Conservation (phyloP, 64 coral and sea anemone genomes). For the Trachythela sp. region DNA sequence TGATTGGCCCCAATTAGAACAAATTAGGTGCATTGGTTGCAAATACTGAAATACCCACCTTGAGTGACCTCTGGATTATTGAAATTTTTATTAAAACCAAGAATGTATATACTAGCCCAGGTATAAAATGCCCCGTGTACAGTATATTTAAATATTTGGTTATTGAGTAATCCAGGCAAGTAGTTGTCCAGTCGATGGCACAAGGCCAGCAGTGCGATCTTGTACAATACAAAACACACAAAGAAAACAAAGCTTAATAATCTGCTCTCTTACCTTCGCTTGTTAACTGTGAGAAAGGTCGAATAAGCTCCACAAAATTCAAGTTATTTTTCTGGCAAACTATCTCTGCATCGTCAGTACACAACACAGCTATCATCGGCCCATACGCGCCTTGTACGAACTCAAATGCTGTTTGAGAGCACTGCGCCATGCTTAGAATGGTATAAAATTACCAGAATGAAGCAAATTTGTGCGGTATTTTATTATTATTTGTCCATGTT, state of each 20-base stretch:
- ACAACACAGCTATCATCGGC: slow-evolving; percentile 91
- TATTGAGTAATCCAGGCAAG: background rate
- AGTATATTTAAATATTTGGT: background rate
- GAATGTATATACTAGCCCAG: too few relatives aligned
- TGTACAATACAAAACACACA: too few relatives aligned
- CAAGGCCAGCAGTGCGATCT: too few relatives aligned
- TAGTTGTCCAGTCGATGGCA: background rate
- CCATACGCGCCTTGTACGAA: slow-evolving; percentile 91
- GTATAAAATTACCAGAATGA: background rate
- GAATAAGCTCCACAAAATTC: slow-evolving; percentile 89
- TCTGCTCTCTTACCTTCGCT: slow-evolving; percentile 72
- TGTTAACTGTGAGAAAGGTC: slow-evolving; percentile 96
- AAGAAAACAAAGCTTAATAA: background rate
- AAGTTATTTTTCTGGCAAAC: slow-evolving; percentile 89
- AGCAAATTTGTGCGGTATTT: background rate
- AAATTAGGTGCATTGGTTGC: too few relatives aligned
- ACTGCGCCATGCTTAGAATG: slow-evolving; percentile 63
- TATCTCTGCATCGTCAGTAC: slow-evolving; percentile 91
- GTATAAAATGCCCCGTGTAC: background rate
- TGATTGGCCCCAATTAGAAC: too few relatives aligned
- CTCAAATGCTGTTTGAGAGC: slow-evolving; percentile 82
- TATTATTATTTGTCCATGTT: background rate
- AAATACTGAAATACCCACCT: too few relatives aligned
- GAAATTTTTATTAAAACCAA: background rate
- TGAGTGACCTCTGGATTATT: too few relatives aligned